Base-by-base conservation (phyloP, 2,113 vertebrate species). In the Oreochromis niloticus region DNA sequence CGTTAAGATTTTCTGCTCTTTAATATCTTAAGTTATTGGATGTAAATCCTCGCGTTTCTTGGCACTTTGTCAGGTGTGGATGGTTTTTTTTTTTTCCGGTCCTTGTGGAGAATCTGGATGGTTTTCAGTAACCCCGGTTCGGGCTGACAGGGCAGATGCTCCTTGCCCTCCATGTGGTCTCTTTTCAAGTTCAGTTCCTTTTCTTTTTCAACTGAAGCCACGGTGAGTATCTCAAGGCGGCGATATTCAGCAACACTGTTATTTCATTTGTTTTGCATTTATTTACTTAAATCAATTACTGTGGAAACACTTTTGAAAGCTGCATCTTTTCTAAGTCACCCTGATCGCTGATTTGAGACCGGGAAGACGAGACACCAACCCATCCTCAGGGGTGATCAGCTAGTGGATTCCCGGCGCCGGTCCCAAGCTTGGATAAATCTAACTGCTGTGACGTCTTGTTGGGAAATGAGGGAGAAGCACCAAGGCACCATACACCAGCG, bases 381-480 rank as follows among this genome's bases (percentile, higher is more conserved):
- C 19, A 66, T 66, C 19, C 0, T 66, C 10, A 2, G 10, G 54
- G 6, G 54, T 56, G n/a, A 56, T 56, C 54, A 24, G 54, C 54
- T 24, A 24, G 6, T 66, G 61, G 61, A 7, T 66, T 66, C 61
- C 9, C 2, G 1, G 32, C 17, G 32, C 17, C 10, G 2, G 32
- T 66, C 32, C 61, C 32, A n/a, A 66, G 32, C 61, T n/a, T 36
- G 17, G 32, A 66, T 66, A 36, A 36, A 36, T 66, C 61, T 66
- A 66, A 66, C 61, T 66, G 61, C 61, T 66, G 61, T 39, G 61
- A n/a, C 2, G 2, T 39, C 19, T 66, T 39, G 61, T 39, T 66
- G 12, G 61, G 61, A 66, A 39, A 39, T 66, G 61, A 22, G 61
- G 17, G 61, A 66, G 34, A 66, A 66, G 61, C 61, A 66, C 61